Conservation (phyloP, 2,797 vertebrate species). For the Acanthis flammea region DNA sequence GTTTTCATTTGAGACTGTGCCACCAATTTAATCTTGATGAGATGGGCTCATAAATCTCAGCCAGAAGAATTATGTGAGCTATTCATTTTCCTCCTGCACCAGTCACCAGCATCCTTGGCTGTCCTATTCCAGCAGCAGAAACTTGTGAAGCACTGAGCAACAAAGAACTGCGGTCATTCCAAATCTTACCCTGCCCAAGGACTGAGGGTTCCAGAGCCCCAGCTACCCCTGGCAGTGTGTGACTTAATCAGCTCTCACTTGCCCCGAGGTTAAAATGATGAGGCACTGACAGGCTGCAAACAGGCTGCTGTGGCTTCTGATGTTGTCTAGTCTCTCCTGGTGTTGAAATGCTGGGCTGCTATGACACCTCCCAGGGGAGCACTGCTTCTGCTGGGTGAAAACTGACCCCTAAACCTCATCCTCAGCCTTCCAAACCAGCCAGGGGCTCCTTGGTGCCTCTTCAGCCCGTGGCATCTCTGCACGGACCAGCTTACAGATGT, state of each 20-base stretch:
- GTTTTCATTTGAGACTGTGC: background rate
- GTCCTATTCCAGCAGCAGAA: background rate
- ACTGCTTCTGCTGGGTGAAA: background rate
- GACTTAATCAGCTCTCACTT: background rate
- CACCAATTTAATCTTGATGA: background rate
- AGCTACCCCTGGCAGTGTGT: background rate
- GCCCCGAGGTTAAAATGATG: background rate
- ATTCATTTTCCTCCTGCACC: background rate
- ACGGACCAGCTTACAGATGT: accelerated
- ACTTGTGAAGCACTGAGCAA: background rate
- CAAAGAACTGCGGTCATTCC: background rate
- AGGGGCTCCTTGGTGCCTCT: background rate
- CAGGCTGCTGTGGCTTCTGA: background rate
- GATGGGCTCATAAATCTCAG: slow-evolving; percentile 9
- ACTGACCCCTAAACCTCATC: background rate
- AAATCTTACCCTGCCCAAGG: background rate
- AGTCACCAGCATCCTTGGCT: accelerated
- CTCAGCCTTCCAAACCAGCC: background rate
- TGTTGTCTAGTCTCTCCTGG: background rate
- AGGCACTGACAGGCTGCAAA: background rate
- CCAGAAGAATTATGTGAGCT: background rate
- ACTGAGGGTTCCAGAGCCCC: background rate
- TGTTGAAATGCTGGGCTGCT: background rate
- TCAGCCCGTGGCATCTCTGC: accelerated
- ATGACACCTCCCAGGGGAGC: background rate